Percentiles rank a stretch among this genome's conserved stretches.
Conservation (phyloP, 2,888 invertebrate genomes). For the Cybosia mesomella region DNA sequence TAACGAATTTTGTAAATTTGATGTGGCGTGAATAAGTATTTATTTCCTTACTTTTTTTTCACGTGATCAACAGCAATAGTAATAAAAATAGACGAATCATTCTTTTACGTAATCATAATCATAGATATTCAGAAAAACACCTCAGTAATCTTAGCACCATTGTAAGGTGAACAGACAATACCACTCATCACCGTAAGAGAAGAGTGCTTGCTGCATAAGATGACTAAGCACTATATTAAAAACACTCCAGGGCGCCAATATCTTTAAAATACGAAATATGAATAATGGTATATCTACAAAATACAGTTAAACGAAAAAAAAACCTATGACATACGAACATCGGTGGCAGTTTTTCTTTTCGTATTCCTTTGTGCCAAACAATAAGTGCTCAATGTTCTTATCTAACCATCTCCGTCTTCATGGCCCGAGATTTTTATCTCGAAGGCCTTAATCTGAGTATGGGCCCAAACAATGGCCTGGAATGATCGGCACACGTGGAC, state of each 20-base stretch:
- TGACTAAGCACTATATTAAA: conserved; percentile 40
- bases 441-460: conserved; percentile 64
- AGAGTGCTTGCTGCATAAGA: conserved; percentile 20
- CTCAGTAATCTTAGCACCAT: conserved; percentile 20
- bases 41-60: conserved; percentile 1
- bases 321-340: conserved; percentile 45
- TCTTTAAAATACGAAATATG: conserved; percentile 31
- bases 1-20: not conserved
- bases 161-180: conserved; percentile 36
- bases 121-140: not conserved
- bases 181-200: conserved; percentile 24
- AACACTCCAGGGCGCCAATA: conserved; percentile 33
- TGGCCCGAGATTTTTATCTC: conserved; percentile 76
- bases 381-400: conserved; percentile 67
- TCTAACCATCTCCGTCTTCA: conserved; percentile 65
- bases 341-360: conserved; percentile 61
- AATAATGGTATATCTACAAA: conserved; percentile 48
- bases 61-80: not conserved
- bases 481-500: conserved; percentile 75
- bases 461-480: conserved; percentile 68
- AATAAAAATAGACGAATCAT: not conserved
- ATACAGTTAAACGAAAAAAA: conserved; percentile 70
- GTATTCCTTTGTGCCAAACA: conserved; percentile 65
- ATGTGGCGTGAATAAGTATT: conserved; percentile 1
- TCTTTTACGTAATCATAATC: not conserved